phyloP scores from a whole-genome alignment of 2,888 invertebrate genomes.

The Nymphalis c-album region DNA sequence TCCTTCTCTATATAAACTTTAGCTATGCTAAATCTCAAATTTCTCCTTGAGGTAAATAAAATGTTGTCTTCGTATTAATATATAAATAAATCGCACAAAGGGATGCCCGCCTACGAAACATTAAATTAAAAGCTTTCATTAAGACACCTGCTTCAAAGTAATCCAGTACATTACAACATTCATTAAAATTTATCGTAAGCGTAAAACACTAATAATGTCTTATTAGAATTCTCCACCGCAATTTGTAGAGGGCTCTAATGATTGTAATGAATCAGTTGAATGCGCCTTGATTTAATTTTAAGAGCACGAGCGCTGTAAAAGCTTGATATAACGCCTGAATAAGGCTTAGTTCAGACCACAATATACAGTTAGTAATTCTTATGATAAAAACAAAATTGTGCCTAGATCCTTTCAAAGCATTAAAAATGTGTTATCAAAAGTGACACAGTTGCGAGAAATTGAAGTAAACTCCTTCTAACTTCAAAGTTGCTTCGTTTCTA shows the following conservation, averaged over 20 bases:
- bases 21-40: too few relatives aligned
- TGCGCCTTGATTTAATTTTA: conserved; percentile 67
- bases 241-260: conserved; percentile 37
- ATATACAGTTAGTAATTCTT: not conserved
- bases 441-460: too few relatives aligned
- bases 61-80: too few relatives aligned
- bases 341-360: conserved; percentile 50
- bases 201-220: conserved; percentile 21
- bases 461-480: too few relatives aligned
- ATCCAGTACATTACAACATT: conserved; percentile 25
- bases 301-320: conserved; percentile 50
- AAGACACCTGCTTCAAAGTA: conserved; percentile 27
- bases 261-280: conserved; percentile 55
- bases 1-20: too few relatives aligned
- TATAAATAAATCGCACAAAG: not conserved
- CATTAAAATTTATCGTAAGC: conserved; percentile 23
- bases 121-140: conserved; percentile 12
- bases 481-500: too few relatives aligned
- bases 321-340: conserved; percentile 69
- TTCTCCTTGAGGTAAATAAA: too few relatives aligned
- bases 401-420: too few relatives aligned
- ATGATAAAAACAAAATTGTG: not conserved
- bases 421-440: too few relatives aligned
- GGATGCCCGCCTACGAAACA: not conserved
- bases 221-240: conserved; percentile 29